phyloP scores from a whole-genome alignment of 2,888 invertebrate species.

The Melolontha melolontha region DNA sequence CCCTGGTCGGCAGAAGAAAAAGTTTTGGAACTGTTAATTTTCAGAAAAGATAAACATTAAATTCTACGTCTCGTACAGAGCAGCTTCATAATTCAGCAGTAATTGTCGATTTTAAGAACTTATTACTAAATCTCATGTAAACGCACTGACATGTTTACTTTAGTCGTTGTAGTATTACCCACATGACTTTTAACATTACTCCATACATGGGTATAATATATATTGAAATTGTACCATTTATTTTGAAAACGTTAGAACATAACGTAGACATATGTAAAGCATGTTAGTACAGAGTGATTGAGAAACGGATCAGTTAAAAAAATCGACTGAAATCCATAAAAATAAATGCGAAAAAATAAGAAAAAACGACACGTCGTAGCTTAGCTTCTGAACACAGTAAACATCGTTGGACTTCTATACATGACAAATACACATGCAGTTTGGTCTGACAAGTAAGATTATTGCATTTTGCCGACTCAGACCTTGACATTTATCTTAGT shows the following conservation, averaged over 20 bases:
- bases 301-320: conserved; percentile 27
- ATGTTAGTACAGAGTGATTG: conserved; percentile 32
- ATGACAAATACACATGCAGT: conserved; percentile 46
- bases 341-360: conserved; percentile 27
- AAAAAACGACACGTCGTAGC: conserved; percentile 17
- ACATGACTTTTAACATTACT: too few species aligned
- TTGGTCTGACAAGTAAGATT: conserved; percentile 49
- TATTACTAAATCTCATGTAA: too few species aligned
- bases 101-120: too few species aligned
- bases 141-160: too few species aligned
- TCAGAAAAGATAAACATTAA: too few species aligned
- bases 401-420: conserved; percentile 35
- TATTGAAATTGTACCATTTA: conserved; percentile 30
- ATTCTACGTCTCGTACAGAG: too few species aligned
- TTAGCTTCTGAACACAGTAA: conserved; percentile 40
- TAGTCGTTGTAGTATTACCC: too few species aligned
- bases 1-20: too few species aligned
- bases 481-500: conserved; percentile 58
- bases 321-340: conserved; percentile 18
- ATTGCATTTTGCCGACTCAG: conserved; percentile 55
- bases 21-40: too few species aligned
- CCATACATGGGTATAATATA: neutral
- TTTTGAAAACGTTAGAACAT: conserved; percentile 35
- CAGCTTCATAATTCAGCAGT: too few species aligned
- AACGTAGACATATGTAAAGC: conserved; percentile 37